Evolutionary conservation across 2,113 vertebrate genomes (phyloP), one percentile per base, ranked within the genome.

Genomic region (Baryphthengus martii): DNA sequence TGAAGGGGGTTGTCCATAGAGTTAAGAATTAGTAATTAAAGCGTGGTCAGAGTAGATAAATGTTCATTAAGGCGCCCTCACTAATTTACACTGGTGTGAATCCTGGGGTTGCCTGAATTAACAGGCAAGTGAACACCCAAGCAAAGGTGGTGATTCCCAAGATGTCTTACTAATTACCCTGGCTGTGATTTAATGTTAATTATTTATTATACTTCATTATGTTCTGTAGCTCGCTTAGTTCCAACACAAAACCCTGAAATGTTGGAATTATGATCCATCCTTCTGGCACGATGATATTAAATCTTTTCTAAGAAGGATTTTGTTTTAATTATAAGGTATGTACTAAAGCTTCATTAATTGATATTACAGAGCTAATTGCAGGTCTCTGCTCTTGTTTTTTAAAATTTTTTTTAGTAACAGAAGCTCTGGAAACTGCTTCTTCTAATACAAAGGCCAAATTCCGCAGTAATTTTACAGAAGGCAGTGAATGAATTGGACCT

Each of bases 191-290:
- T 93, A 71, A 74, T 81, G 75, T 71, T 94, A 89, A 91, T 85
- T 92, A 95, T 96, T 96, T 95, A 91, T 96, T 93, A 81, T n/a
- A 19, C 78, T 86, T 86, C 63, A 83, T 93, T 91, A 40, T 61
- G 45, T 50, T 86, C 82, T 33, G 28, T 40, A 78, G 76, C 75
- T 90, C 42, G 67, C 78, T 85, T 79, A 42, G 78, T 45, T 89
- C 59, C 59, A 89, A 53, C 93, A 93, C 63, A 94, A 91, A 94
- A 91, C 12, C 62, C 39, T 67, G 78, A 50, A 71, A 59, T 81
- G 59, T n/a, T 88, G 67, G 87, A 58, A 53, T 83, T 80, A 29
- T 7, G 29, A 83, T 73, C 80, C 40, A 61, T 91, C 52, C 14
- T 90, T 81, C 59, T 16, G 39, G 90, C 63, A 90, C 24, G 15